Percentiles rank a stretch among this genome's conserved stretches.
Conservation (phyloP, 2,797 vertebrate species). For the Sarcoramphus papa region DNA sequence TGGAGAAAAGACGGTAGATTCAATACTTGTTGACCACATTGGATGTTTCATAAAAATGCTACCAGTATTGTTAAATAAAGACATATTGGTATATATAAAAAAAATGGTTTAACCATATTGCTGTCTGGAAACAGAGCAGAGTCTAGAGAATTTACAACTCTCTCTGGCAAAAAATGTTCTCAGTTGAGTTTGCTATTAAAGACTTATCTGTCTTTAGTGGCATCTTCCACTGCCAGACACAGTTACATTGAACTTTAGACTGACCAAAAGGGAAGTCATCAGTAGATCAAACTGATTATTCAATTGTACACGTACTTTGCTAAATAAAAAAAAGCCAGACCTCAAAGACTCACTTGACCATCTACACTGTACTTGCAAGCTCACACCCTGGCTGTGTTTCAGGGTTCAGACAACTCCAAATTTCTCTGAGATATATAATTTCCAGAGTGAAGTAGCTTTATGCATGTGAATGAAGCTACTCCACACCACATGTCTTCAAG, state of each 20-base stretch:
- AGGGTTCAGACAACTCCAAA: background rate
- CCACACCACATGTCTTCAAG: background rate
- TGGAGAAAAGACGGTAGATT: background rate
- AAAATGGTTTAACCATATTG: background rate
- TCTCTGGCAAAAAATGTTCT: background rate
- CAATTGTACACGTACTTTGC: background rate
- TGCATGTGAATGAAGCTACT: background rate
- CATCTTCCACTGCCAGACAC: background rate
- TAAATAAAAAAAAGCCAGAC: background rate
- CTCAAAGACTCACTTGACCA: background rate
- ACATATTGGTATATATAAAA: background rate
- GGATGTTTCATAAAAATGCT: background rate
- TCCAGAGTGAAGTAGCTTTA: background rate
- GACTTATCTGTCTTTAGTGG: background rate
- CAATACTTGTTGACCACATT: background rate
- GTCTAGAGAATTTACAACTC: background rate
- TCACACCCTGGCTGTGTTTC: background rate
- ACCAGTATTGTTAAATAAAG: background rate
- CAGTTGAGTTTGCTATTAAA: background rate
- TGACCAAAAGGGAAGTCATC: background rate
- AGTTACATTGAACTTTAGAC: background rate
- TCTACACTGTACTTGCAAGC: background rate
- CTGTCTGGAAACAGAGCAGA: background rate
- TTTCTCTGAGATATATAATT: background rate
- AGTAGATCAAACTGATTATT: background rate